These are phyloP conservation scores for Petrocephalus sullivani DNA, from an alignment of 2,797 vertebrate species.

Conservation along the genomic window DNA sequence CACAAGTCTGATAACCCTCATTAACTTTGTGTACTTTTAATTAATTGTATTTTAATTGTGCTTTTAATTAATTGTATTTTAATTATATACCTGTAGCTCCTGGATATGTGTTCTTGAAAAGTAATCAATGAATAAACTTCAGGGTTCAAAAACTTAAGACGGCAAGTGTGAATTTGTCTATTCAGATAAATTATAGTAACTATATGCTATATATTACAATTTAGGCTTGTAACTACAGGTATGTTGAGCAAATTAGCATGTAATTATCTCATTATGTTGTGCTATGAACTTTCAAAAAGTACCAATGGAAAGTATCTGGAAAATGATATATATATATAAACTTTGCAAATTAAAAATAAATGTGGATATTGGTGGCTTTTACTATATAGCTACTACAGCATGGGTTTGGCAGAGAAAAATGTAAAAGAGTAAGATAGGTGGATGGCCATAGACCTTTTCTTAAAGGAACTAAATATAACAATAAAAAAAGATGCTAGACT, in stretches of 20 bases:
- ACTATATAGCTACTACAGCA: no score
- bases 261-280: not conserved
- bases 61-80: constrained; percentile 14
- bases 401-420: no score
- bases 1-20: not conserved
- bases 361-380: no score
- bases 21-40: not conserved
- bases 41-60: constrained; percentile 14
- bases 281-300: not conserved
- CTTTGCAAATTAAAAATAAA: no score
- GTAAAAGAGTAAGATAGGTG: not conserved
- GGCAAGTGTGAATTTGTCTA: not conserved
- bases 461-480: not conserved
- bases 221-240: not conserved
- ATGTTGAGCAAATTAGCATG: not conserved
- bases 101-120: constrained; percentile 1
- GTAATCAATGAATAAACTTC: not conserved
- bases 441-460: not conserved
- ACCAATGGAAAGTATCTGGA: not conserved
- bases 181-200: not conserved
- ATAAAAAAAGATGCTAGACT: not conserved
- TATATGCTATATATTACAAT: not conserved
- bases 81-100: not conserved
- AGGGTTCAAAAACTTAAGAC: not conserved
- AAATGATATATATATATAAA: not conserved